phyloP scores from a whole-genome alignment of 1,140 invertebrate species.

The Drosophila athabasca region DNA sequence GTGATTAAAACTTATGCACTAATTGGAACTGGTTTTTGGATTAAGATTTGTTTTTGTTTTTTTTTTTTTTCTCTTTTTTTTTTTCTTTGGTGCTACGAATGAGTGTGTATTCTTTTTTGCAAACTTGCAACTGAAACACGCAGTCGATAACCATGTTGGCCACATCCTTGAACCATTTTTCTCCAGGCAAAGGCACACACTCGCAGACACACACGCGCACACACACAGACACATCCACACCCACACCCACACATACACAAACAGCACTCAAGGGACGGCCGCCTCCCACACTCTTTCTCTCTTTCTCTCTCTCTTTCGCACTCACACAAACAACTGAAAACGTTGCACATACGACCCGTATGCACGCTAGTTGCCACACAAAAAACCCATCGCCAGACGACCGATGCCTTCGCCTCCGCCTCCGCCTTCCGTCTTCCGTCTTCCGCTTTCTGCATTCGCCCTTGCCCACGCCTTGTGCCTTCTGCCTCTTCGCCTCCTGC shows the following conservation, averaged over 20 bases:
- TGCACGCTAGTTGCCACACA: slow-evolving; percentile 73
- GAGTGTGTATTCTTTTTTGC: slow-evolving; percentile 6
- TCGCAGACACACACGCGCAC: slow-evolving; percentile 7
- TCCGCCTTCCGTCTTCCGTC: not conserved
- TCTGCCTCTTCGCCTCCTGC: slow-evolving; percentile 10
- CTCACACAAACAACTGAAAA: slow-evolving; percentile 65
- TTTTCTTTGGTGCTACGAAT: slow-evolving; percentile 19
- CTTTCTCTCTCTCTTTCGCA: no score
- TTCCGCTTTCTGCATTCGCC: no score
- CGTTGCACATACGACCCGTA: slow-evolving; percentile 77
- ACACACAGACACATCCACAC: slow-evolving; percentile 14
- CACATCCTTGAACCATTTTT: slow-evolving; percentile 44
- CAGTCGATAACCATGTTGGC: slow-evolving; percentile 69
- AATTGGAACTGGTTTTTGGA: slow-evolving; percentile 42
- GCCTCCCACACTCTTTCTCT: no score
- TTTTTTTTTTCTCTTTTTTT: not conserved
- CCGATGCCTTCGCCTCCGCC: not conserved
- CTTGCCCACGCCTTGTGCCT: not conserved
- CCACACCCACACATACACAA: slow-evolving; percentile 22
- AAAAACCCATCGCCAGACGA: not conserved
- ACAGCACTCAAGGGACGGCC: no score
- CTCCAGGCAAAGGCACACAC: slow-evolving; percentile 21
- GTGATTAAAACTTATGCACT: slow-evolving; percentile 60
- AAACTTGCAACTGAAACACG: slow-evolving; percentile 43
- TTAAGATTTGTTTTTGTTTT: slow-evolving; percentile 18